Evolutionary conservation across 2,797 vertebrate genomes (phyloP).

Genomic region (Kryptopterus vitreolus): DNA sequence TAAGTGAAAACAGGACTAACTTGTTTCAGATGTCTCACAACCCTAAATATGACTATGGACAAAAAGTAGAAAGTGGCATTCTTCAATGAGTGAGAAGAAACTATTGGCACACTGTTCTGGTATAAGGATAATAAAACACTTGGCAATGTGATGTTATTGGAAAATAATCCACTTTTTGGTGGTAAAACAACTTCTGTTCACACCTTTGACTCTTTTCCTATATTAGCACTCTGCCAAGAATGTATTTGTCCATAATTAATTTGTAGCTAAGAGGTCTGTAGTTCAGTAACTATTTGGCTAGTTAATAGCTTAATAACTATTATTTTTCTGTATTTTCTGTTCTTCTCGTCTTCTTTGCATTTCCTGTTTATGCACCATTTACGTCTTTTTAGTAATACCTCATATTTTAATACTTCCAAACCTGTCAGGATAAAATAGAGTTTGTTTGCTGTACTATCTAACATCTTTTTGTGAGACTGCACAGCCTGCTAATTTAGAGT

Average conservation of each 20-base stretch:
- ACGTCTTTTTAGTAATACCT: neutral
- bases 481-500: conserved; percentile 4
- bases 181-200: neutral
- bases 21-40: neutral
- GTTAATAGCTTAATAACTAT: neutral
- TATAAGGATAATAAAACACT: neutral
- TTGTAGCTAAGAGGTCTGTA: neutral
- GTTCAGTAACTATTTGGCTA: neutral
- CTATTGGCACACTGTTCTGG: neutral
- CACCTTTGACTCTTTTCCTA: neutral
- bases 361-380: neutral
- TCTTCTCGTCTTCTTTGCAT: neutral
- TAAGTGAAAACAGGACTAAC: neutral
- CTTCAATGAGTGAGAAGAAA: neutral
- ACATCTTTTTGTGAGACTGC: conserved; percentile 1
- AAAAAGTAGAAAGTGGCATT: neutral
- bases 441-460: neutral
- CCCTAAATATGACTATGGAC: neutral
- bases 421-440: conserved; percentile 7
- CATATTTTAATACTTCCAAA: conserved; percentile 4
- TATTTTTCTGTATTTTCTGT: neutral
- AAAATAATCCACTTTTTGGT: neutral
- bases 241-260: neutral
- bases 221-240: neutral
- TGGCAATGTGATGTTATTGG: neutral